Conservation (phyloP, 2,888 invertebrate species). For the Campopleginae sp. region DNA sequence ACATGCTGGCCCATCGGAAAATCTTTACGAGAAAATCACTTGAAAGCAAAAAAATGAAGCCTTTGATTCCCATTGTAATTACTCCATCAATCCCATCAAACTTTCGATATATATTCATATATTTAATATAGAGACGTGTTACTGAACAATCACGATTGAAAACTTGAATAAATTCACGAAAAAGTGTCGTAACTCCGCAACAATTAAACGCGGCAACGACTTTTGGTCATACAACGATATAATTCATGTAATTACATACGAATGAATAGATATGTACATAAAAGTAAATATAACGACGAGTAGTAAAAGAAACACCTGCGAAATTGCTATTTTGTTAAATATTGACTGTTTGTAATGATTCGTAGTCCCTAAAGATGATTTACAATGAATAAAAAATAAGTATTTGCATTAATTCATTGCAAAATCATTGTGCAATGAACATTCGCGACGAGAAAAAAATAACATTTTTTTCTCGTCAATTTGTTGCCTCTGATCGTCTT, state of each 20-base stretch:
- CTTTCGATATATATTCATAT: conserved; percentile 37
- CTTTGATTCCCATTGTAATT: conserved; percentile 56
- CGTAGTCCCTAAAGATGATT: not conserved
- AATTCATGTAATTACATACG: conserved; percentile 31
- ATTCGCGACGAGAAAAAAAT: not conserved
- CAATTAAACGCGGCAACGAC: conserved; percentile 32
- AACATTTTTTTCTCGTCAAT: not conserved
- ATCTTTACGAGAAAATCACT: conserved; percentile 5
- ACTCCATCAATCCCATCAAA: conserved; percentile 52
- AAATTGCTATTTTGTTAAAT: conserved; percentile 22
- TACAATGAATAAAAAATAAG: not conserved
- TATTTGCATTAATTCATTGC: no score
- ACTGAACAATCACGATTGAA: conserved; percentile 15
- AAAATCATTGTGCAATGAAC: not conserved
- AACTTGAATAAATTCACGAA: conserved; percentile 6
- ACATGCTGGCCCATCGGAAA: conserved; percentile 28
- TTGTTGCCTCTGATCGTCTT: not conserved
- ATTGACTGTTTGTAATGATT: not conserved
- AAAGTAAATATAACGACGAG: conserved; percentile 64
- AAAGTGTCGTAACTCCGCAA: conserved; percentile 37
- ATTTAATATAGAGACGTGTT: conserved; percentile 24
- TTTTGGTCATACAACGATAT: conserved; percentile 50
- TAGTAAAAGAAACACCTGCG: conserved; percentile 56
- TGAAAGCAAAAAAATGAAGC: conserved; percentile 9
- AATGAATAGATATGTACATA: conserved; percentile 64